phyloP scores from a whole-genome alignment of 2,797 vertebrate species.

The Periparus ater region DNA sequence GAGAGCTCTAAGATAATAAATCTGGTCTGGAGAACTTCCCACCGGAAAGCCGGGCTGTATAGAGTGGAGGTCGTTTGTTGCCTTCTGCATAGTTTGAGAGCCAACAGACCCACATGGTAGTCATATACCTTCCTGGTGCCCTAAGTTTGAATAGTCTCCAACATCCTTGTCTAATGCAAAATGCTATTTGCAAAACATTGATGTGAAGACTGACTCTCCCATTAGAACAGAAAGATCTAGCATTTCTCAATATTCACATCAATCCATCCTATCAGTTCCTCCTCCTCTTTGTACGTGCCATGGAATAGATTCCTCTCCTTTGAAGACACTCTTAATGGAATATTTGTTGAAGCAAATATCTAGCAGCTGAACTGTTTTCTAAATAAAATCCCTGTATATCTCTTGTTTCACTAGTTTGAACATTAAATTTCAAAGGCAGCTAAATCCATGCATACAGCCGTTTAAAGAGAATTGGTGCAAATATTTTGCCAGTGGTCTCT shows the following conservation, averaged over 20 bases:
- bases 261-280: not conserved
- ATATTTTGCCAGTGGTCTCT: not conserved
- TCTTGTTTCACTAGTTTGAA: not conserved
- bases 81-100: not conserved
- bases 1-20: not conserved
- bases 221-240: not conserved
- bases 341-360: not conserved
- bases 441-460: not conserved
- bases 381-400: not conserved
- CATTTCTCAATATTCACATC: not conserved
- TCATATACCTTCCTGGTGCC: not conserved
- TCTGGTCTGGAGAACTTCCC: not conserved
- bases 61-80: not conserved
- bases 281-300: rapidly evolving
- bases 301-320: not conserved
- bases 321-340: not conserved
- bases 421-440: not conserved
- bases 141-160: not conserved
- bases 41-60: not conserved
- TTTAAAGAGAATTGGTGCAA: not conserved
- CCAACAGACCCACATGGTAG: not conserved
- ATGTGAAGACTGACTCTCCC: not conserved
- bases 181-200: not conserved
- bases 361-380: slow-evolving; percentile 2
- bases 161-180: not conserved